These are phyloP conservation scores for Hemistola chrysoprasaria DNA, from an alignment of 2,888 invertebrate species.

Conservation along the genomic window DNA sequence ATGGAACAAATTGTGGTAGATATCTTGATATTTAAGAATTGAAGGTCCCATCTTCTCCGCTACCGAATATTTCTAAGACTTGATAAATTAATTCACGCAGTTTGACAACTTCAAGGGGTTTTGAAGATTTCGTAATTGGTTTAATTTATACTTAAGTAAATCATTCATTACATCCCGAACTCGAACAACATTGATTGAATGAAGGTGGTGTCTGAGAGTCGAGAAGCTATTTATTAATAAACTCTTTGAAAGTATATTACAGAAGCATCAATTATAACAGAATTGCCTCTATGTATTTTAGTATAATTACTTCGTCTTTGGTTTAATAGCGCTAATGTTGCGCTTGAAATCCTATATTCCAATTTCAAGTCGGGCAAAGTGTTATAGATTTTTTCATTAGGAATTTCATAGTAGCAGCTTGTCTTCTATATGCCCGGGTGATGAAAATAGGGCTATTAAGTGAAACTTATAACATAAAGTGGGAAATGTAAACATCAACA, in stretches of 20 bases:
- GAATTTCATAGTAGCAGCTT: too few relatives aligned
- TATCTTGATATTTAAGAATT: conserved; percentile 8
- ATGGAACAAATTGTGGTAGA: conserved; percentile 14
- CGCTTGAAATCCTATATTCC: too few relatives aligned
- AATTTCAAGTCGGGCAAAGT: too few relatives aligned
- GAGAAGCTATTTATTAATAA: conserved; percentile 57
- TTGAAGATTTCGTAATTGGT: conserved; percentile 51
- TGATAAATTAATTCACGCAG: conserved; percentile 46
- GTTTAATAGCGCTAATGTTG: too few relatives aligned
- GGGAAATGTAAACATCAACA: too few relatives aligned
- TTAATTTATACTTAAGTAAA: conserved; percentile 62
- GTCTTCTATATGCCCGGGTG: too few relatives aligned
- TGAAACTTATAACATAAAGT: too few relatives aligned
- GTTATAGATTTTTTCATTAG: too few relatives aligned
- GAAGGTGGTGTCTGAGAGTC: conserved; percentile 46
- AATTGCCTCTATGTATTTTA: too few relatives aligned
- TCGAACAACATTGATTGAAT: conserved; percentile 48
- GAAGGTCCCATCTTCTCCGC: conserved; percentile 11
- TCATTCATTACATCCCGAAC: conserved; percentile 54
- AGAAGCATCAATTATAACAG: background rate
- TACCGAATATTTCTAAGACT: conserved; percentile 34
- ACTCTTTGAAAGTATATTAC: conserved; percentile 40
- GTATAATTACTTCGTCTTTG: too few relatives aligned
- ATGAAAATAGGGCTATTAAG: too few relatives aligned
- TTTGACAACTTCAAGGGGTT: conserved; percentile 54